A percentile compares a stretch with the other conserved stretches of the same genome.
These are phyloP conservation scores for Dicyrtoma fusca DNA, from an alignment of 2,888 invertebrate species.

Conservation along the genomic window DNA sequence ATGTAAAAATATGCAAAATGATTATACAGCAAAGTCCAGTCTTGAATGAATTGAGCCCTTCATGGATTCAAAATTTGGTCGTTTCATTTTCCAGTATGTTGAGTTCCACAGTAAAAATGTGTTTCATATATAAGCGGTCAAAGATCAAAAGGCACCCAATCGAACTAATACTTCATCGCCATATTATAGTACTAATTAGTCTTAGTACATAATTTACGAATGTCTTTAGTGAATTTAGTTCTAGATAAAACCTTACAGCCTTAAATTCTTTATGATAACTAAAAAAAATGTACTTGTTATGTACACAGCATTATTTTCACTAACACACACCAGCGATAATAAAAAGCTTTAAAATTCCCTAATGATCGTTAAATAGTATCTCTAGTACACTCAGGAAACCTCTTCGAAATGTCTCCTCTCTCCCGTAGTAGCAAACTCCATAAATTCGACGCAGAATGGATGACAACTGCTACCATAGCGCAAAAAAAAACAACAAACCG, in stretches of 20 bases:
- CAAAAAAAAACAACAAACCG: conserved; percentile 14
- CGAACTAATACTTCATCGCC: conserved; percentile 16
- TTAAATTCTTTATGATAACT: background rate
- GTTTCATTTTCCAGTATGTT: conserved; percentile 13
- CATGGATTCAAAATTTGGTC: conserved; percentile 35
- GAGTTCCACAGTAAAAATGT: background rate
- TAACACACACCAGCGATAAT: conserved; percentile 6
- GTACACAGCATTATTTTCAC: conserved; percentile 3
- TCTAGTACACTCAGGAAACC: background rate
- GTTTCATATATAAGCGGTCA: conserved; percentile 1
- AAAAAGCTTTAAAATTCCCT: conserved; percentile 9
- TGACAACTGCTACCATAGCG: background rate
- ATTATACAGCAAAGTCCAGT: conserved; percentile 39
- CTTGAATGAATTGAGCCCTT: conserved; percentile 44
- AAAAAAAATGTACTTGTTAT: background rate
- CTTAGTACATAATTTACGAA: background rate
- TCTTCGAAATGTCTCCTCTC: background rate
- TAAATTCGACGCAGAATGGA: background rate
- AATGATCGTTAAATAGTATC: conserved; percentile 6
- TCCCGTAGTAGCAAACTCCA: background rate
- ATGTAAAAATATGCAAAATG: conserved; percentile 14
- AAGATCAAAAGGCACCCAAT: conserved; percentile 32
- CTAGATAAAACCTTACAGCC: background rate
- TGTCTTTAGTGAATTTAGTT: conserved; percentile 1
- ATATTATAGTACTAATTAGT: background rate